A percentile compares a stretch with the other conserved stretches of the same genome.
Evolutionary conservation across 37 sponge, comb jelly and placozoan species (phyloP).

Genomic region (Halisarca cf. caerulea): DNA sequence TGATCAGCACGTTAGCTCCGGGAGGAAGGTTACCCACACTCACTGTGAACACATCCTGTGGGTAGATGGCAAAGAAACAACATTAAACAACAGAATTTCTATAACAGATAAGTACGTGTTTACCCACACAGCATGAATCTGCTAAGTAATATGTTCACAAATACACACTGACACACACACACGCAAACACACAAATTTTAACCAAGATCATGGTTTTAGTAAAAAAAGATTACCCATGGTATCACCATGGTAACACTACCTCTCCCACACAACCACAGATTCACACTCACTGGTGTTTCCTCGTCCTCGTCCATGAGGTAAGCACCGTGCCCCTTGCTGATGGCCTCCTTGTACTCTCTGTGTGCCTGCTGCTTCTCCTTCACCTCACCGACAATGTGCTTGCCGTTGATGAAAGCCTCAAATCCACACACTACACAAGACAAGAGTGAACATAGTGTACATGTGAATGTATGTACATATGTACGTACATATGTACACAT

Average conservation of each 20-base stretch:
- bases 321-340: constrained; percentile 97
- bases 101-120: too few species aligned
- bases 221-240: too few species aligned
- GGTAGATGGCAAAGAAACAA: too few species aligned
- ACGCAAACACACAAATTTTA: neutral
- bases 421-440: constrained; percentile 90
- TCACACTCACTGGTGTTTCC: constrained; percentile 87
- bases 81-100: neutral
- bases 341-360: constrained; percentile 97
- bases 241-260: neutral
- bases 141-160: too few species aligned
- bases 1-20: constrained; percentile 94
- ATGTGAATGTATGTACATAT: too few species aligned
- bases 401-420: constrained; percentile 97
- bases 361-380: constrained; percentile 99
- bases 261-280: too few species aligned
- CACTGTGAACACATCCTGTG: constrained; percentile 98
- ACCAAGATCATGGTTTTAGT: too few species aligned
- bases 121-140: too few species aligned
- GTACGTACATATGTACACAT: too few species aligned
- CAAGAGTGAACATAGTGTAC: neutral
- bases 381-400: constrained; percentile 97
- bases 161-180: too few species aligned
- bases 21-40: constrained; percentile 98
- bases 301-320: constrained; percentile 99